These are phyloP conservation scores for Antheraea mylitta DNA, from an alignment of 1,140 invertebrate genomes.

Conservation along the genomic window DNA sequence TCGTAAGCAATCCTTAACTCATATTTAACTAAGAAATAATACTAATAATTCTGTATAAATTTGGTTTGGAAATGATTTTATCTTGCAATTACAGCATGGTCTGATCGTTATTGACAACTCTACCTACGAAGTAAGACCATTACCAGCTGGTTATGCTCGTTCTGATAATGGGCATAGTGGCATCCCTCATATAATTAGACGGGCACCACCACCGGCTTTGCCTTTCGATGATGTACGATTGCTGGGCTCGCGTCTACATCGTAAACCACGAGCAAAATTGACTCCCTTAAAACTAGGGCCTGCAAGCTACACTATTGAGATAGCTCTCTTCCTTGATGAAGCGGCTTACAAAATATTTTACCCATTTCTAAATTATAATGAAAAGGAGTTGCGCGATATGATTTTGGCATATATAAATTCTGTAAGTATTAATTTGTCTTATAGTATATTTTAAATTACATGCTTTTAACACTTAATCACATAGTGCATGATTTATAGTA, in stretches of 20 bases:
- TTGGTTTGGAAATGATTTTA: neutral
- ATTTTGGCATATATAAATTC: conserved; percentile 87
- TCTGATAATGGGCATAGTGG: conserved; percentile 46
- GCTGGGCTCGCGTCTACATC: conserved; percentile 38
- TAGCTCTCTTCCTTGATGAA: conserved; percentile 87
- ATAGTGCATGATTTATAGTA: too few relatives aligned
- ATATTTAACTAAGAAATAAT: too few relatives aligned
- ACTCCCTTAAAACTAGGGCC: conserved; percentile 51
- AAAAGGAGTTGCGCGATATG: conserved; percentile 84
- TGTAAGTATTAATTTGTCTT: conserved; percentile 58
- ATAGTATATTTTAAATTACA: neutral
- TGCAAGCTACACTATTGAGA: conserved; percentile 79
- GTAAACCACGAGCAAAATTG: conserved; percentile 41
- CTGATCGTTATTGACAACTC: conserved; percentile 82
- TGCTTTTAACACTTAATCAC: too few relatives aligned
- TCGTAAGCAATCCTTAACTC: too few relatives aligned
- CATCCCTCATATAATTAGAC: conserved; percentile 79
- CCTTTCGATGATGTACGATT: conserved; percentile 50
- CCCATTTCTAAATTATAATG: conserved; percentile 83
- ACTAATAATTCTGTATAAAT: neutral
- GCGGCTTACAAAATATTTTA: conserved; percentile 84
- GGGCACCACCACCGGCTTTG: conserved; percentile 66
- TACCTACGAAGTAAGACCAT: conserved; percentile 83
- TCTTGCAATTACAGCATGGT: conserved; percentile 74
- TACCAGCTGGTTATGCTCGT: conserved; percentile 59